phyloP scores from a whole-genome alignment of 2,888 invertebrate species.

The Tiphia femorata region DNA sequence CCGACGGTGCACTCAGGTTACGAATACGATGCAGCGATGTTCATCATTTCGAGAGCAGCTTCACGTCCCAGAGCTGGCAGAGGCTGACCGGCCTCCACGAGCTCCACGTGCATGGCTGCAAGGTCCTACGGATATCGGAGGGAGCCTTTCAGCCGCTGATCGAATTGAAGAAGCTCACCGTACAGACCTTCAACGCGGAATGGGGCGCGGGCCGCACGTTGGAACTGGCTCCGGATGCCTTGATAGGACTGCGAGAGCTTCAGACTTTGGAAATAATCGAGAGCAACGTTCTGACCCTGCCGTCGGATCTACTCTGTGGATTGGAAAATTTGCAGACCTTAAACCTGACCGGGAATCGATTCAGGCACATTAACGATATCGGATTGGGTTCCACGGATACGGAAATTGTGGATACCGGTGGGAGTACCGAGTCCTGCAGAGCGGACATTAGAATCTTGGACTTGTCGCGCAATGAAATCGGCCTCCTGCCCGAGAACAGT shows the following conservation, averaged over 20 bases:
- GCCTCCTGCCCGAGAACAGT: slow-evolving; percentile 79
- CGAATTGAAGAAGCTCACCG: slow-evolving; percentile 82
- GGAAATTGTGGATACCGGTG: not conserved
- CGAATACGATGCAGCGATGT: slow-evolving; percentile 84
- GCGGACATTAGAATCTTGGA: slow-evolving; percentile 83
- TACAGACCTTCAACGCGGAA: slow-evolving; percentile 84
- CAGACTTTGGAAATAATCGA: slow-evolving; percentile 84
- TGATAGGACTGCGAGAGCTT: slow-evolving; percentile 84
- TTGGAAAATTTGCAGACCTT: slow-evolving; percentile 84
- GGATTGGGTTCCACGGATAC: slow-evolving; percentile 71
- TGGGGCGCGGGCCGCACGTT: slow-evolving; percentile 83
- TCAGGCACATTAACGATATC: slow-evolving; percentile 82
- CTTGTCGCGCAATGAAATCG: slow-evolving; percentile 84
- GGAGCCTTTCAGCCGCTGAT: slow-evolving; percentile 85
- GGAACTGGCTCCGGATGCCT: slow-evolving; percentile 79
- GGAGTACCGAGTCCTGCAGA: slow-evolving; percentile 62
- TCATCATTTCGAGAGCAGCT: slow-evolving; percentile 82
- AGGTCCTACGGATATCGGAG: slow-evolving; percentile 81
- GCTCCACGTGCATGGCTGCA: slow-evolving; percentile 83
- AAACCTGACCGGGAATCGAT: slow-evolving; percentile 87
- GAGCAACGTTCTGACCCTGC: slow-evolving; percentile 86
- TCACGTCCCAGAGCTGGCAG: slow-evolving; percentile 80
- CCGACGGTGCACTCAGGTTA: slow-evolving; percentile 81
- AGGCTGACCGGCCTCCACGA: slow-evolving; percentile 82
- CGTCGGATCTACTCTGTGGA: slow-evolving; percentile 84